These are phyloP conservation scores for Pseudotriccus pelzelni DNA, from an alignment of 2,797 vertebrate genomes.

Conservation along the genomic window DNA sequence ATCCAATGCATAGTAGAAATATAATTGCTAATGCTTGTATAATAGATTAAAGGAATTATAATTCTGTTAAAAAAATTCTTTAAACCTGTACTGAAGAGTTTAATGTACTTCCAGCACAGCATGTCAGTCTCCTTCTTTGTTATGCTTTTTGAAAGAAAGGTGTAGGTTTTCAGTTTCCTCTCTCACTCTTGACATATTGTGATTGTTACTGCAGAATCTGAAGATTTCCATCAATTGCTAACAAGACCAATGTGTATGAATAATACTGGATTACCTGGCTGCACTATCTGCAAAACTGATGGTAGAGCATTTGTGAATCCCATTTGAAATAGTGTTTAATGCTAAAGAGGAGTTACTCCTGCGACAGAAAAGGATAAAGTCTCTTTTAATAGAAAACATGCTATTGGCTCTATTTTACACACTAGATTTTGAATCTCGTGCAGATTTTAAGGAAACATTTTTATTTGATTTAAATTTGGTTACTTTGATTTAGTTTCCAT, in stretches of 20 bases:
- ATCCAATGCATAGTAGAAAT: not conserved
- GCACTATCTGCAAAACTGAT: not conserved
- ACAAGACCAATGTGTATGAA: accelerated
- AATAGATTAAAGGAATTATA: slow-evolving; percentile 8
- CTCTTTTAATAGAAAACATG: not conserved
- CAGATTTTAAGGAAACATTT: not conserved
- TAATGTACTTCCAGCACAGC: not conserved
- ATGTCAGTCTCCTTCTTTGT: not conserved
- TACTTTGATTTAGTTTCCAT: not conserved
- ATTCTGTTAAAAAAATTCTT: not conserved
- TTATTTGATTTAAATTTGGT: not conserved
- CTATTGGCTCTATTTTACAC: not conserved
- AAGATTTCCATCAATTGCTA: not conserved
- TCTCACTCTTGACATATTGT: not conserved
- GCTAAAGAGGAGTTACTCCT: not conserved
- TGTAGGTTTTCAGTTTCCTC: not conserved
- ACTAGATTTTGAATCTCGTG: not conserved
- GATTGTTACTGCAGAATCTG: not conserved
- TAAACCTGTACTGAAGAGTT: not conserved
- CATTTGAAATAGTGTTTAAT: not conserved
- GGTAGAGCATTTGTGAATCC: not conserved
- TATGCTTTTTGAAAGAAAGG: not conserved
- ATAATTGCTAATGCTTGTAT: not conserved
- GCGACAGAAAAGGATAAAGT: not conserved
- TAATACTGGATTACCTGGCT: not conserved